Evolutionary conservation across 2,888 invertebrate genomes (phyloP), one percentile per base, ranked within the genome.

Genomic region (Drosophila peninsularis): DNA sequence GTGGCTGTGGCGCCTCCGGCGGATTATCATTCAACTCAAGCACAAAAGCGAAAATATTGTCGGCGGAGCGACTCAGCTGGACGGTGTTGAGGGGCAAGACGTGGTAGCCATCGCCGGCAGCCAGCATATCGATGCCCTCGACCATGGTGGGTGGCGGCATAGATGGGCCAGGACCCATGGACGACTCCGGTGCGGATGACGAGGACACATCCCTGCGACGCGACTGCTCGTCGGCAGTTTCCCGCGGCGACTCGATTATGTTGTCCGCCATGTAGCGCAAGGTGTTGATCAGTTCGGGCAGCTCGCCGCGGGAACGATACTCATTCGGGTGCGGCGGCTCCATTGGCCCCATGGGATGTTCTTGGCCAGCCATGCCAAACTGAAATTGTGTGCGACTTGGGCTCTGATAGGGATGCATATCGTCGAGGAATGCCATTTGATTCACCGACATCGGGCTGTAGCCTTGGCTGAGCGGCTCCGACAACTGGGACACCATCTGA

Each of bases 41-140:
- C 3, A 39, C 17, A 17, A 27, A 27, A 11, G 37, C 24, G 13
- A 53, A 27, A 1, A 53, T 3, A 13, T 53, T 27, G 3, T 53
- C 27, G 4, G 11, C 13, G 3, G 52, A 37, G 1, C 17, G 52
- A 24, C 0, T 39, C 37, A 53, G 0, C n/a, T 36, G 37, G 24
- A 36, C 27, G 24, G 52, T 53, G 7, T 27, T 39, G 52, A 37
- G 3, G 7, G 52, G 52, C 37, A 27, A 1, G 5, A 53, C 17
- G 7, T 53, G 52, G 17, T 7, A 53, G 17, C 52, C 52, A 7
- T 53, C 52, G n/a, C 37, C 52, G 9, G 27, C 52, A 6, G 52
- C n/a, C 6, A 27, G 24, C 52, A 53, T 2, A 11, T 52, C 52
- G 34, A 50, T 50, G 13, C 19, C 49, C 0, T 19, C 19, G 10